A percentile compares a stretch with the other conserved stretches of the same genome.
Evolutionary conservation across 1,140 invertebrate genomes (phyloP).

Genomic region (Chironomus striatipennis): DNA sequence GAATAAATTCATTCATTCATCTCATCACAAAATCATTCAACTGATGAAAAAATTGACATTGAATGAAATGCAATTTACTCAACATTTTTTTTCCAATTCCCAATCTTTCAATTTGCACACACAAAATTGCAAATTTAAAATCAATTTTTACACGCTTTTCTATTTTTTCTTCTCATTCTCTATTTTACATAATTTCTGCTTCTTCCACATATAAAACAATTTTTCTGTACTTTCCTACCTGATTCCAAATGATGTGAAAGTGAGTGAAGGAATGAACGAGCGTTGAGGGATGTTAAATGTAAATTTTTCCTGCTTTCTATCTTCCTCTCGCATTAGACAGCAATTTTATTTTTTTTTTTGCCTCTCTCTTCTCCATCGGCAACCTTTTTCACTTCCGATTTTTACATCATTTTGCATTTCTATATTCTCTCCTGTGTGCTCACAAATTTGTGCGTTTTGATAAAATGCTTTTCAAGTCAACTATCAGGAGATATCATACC

Average conservation of each 20-base stretch:
- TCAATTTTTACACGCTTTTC: background rate
- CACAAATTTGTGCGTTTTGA: constrained; percentile 4
- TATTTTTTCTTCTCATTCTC: background rate
- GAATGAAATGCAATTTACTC: background rate
- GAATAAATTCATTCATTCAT: too few relatives aligned
- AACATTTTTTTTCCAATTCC: background rate
- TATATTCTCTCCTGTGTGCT: background rate
- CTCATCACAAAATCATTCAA: too few relatives aligned
- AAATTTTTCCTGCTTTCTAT: constrained; percentile 4
- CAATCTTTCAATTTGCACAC: background rate
- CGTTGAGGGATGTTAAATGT: background rate
- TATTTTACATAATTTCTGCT: too few relatives aligned
- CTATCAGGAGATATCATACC: background rate
- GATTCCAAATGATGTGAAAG: background rate
- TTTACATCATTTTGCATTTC: constrained; percentile 13
- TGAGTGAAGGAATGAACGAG: background rate
- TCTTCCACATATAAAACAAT: too few relatives aligned
- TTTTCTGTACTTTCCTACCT: too few relatives aligned
- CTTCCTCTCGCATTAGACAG: constrained; percentile 3
- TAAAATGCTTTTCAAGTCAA: constrained; percentile 14
- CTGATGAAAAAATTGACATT: too few relatives aligned
- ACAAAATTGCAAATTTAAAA: background rate
- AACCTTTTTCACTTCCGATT: background rate
- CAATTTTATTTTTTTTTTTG: background rate
- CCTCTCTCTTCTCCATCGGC: background rate